Evolutionary conservation across 92 coral and sea anemone genomes (phyloP).

Genomic region (Diadumene lineata): DNA sequence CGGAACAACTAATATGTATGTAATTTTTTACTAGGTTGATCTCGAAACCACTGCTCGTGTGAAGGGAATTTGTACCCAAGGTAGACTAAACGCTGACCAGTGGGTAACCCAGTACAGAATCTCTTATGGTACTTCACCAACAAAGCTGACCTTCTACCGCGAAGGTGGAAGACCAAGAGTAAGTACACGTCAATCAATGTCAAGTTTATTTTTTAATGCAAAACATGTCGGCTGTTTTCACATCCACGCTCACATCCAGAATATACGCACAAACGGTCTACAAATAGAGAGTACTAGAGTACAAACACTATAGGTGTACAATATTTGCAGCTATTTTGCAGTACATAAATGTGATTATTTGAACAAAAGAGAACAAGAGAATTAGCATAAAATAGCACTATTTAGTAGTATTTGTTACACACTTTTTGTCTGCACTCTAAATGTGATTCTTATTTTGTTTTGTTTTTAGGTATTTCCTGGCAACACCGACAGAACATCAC

Average conservation of each 20-base stretch:
- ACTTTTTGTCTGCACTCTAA: background rate
- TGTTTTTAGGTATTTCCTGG: conserved; percentile 62
- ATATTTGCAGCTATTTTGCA: too few relatives aligned
- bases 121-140: conserved; percentile 24
- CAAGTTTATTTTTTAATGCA: too few relatives aligned
- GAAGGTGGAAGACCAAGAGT: conserved; percentile 26
- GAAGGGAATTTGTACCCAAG: conserved; percentile 56
- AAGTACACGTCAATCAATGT: background rate
- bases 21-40: conserved; percentile 24
- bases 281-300: too few relatives aligned
- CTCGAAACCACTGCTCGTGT: conserved; percentile 46
- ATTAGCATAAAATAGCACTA: too few relatives aligned
- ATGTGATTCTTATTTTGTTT: background rate
- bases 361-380: too few relatives aligned
- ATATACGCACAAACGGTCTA: too few relatives aligned
- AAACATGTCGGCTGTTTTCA: too few relatives aligned
- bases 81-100: conserved; percentile 52
- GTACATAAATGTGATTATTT: too few relatives aligned
- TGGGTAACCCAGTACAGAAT: conserved; percentile 55
- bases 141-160: conserved; percentile 25
- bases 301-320: too few relatives aligned
- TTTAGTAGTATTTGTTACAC: too few relatives aligned
- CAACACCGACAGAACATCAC: conserved; percentile 60
- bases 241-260: too few relatives aligned
- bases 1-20: too few relatives aligned